Percentiles rank a stretch among this genome's conserved stretches.
Evolutionary conservation across 2,888 invertebrate species (phyloP).

Genomic region (Temnothorax ravouxi): DNA sequence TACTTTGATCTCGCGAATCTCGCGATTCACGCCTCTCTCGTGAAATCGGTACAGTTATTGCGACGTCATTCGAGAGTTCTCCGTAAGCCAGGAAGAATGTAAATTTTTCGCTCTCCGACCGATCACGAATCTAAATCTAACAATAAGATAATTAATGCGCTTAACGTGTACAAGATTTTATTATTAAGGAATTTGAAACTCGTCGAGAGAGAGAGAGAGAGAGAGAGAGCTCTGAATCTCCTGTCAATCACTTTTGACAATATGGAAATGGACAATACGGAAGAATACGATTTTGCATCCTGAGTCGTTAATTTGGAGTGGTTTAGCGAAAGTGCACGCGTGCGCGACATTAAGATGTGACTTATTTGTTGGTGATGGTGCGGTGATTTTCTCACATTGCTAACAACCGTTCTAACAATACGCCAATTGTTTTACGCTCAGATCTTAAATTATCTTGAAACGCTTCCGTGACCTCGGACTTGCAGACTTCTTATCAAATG

Average conservation of each 20-base stretch:
- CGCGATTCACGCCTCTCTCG: background rate
- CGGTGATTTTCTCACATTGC: constrained; percentile 46
- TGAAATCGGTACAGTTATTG: background rate
- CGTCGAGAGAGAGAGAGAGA: background rate
- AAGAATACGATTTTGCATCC: background rate
- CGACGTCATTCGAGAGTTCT: background rate
- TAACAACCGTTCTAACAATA: constrained; percentile 1
- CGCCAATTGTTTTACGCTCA: constrained; percentile 31
- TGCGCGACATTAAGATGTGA: constrained; percentile 68
- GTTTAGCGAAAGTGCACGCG: constrained; percentile 45
- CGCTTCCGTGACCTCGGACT: constrained; percentile 18
- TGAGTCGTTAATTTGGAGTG: constrained; percentile 12
- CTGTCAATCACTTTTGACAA: background rate
- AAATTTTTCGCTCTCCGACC: background rate
- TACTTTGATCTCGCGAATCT: background rate
- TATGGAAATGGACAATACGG: background rate
- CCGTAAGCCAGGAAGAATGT: background rate
- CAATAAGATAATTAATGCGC: background rate
- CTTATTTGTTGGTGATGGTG: constrained; percentile 54
- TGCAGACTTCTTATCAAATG: constrained; percentile 45
- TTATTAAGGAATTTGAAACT: background rate
- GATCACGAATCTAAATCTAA: background rate
- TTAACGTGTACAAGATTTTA: background rate
- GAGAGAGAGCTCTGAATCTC: no score
- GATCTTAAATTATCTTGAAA: background rate